Conservation (phyloP, 2,113 vertebrate species). For the Hippocampus abdominalis region DNA sequence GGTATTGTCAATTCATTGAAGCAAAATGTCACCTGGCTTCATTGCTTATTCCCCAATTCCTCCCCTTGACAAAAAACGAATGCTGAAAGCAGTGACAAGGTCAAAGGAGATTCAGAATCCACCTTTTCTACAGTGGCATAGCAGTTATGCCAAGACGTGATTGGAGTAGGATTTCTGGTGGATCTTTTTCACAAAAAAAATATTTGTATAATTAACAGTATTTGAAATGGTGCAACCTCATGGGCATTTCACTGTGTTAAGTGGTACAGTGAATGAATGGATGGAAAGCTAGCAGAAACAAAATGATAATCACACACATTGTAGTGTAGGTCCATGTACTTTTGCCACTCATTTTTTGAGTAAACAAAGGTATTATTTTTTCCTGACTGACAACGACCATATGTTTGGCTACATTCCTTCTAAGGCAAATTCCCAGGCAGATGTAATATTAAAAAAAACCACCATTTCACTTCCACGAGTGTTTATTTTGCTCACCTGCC, state of each 20-base stretch:
- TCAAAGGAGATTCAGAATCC: constrained; percentile 30
- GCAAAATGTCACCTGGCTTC: neutral
- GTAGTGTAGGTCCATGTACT: too few species aligned
- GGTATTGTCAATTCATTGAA: neutral
- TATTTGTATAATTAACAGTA: neutral
- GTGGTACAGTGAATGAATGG: too few species aligned
- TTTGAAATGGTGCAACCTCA: neutral
- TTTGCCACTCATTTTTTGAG: too few species aligned
- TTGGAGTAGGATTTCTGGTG: constrained; percentile 6
- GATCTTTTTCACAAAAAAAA: neutral
- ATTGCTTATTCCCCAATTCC: neutral
- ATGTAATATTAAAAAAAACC: too few species aligned
- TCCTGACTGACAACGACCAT: too few species aligned
- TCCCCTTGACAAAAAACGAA: constrained; percentile 13
- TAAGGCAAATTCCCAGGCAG: too few species aligned
- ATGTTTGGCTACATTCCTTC: too few species aligned
- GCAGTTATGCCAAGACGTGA: constrained; percentile 5
- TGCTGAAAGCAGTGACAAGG: constrained; percentile 33
- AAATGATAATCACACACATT: too few species aligned
- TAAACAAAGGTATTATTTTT: too few species aligned
- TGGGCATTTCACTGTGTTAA: neutral
- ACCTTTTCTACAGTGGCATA: constrained; percentile 5
- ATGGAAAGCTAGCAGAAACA: too few species aligned
- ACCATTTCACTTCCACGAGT: too few species aligned
- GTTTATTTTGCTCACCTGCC: too few species aligned